A percentile compares a stretch with the other conserved stretches of the same genome.
Evolutionary conservation across 1,140 invertebrate genomes (phyloP).

Genomic region (Psilanteris sp.): DNA sequence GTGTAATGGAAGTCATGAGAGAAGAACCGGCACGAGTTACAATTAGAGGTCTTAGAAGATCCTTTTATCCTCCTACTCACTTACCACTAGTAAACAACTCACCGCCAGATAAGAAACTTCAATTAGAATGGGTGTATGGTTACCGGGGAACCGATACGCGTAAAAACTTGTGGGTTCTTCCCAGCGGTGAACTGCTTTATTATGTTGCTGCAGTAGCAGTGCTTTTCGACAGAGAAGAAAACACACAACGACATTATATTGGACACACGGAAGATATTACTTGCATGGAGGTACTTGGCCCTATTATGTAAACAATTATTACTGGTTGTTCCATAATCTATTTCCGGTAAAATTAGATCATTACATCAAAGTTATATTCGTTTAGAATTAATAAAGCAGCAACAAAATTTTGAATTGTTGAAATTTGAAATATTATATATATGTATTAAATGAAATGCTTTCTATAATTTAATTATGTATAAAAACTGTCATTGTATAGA

Average conservation of each 20-base stretch:
- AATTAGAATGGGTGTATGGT: conserved; percentile 97
- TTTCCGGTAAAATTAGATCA: too few relatives aligned
- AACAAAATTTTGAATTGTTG: too few relatives aligned
- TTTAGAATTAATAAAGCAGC: too few relatives aligned
- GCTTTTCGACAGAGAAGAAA: conserved; percentile 93
- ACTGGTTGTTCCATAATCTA: too few relatives aligned
- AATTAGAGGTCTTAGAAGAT: conserved; percentile 90
- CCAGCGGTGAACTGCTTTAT: conserved; percentile 95
- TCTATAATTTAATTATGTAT: too few relatives aligned
- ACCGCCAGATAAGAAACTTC: conserved; percentile 91
- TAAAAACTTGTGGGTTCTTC: conserved; percentile 93
- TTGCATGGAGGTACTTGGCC: conserved; percentile 82
- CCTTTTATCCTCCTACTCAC: conserved; percentile 92
- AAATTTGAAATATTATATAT: too few relatives aligned
- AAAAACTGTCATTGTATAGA: too few relatives aligned
- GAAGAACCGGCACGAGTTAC: conserved; percentile 91
- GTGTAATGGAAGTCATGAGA: conserved; percentile 89
- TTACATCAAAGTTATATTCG: too few relatives aligned
- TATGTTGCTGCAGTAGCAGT: conserved; percentile 95
- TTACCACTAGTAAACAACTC: conserved; percentile 89
- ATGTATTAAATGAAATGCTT: too few relatives aligned
- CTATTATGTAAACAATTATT: too few relatives aligned
- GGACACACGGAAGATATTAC: conserved; percentile 96
- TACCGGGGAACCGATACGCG: conserved; percentile 93
- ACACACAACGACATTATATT: conserved; percentile 94